Evolutionary conservation across 2,113 vertebrate species (phyloP).

Genomic region (Rhagologus leucostigma): DNA sequence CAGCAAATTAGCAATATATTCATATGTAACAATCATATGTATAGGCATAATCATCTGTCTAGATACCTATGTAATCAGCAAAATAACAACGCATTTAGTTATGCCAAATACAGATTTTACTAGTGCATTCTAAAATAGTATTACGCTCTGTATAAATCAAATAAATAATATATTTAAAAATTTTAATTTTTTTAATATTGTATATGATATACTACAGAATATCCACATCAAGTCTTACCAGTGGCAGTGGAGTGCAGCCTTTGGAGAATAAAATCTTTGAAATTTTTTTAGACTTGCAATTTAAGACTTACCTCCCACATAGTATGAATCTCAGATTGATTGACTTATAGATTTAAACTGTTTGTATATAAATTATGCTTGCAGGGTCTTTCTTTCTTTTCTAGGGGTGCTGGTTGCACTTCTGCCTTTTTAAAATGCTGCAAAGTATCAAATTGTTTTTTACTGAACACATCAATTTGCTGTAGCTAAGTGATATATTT

Average conservation of each 20-base stretch:
- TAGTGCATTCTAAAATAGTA: neutral
- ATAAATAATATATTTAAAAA: neutral
- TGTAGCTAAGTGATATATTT: neutral
- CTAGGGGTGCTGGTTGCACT: neutral
- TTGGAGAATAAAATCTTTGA: neutral
- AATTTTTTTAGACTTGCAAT: neutral
- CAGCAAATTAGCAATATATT: neutral
- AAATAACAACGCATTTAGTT: neutral
- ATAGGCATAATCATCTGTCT: neutral
- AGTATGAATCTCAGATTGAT: neutral
- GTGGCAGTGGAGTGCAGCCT: neutral
- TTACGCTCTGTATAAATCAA: neutral
- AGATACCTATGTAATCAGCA: neutral
- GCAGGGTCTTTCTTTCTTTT: neutral
- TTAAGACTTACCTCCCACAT: neutral
- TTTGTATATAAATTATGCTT: neutral
- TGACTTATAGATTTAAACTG: neutral
- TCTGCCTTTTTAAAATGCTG: neutral
- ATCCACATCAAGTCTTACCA: neutral
- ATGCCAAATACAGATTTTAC: neutral
- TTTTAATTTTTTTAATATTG: neutral
- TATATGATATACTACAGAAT: neutral
- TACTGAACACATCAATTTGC: neutral
- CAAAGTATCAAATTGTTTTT: neutral
- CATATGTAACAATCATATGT: neutral